Base-by-base conservation (phyloP, 1,140 invertebrate species). In the Stratiolaelaps scimitus region DNA sequence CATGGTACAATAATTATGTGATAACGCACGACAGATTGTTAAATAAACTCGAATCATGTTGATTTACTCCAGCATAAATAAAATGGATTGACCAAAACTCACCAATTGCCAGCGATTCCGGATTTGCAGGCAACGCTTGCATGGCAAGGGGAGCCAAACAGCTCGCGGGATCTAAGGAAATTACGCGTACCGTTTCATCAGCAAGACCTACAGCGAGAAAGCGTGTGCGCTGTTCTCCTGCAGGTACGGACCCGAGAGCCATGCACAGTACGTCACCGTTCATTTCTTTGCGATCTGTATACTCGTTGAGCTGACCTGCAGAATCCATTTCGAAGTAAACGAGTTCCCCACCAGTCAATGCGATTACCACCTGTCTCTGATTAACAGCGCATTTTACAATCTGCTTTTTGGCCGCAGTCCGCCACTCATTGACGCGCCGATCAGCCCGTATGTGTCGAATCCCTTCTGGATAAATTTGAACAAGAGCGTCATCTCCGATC, bases 271-370 rank as follows among this genome's bases (percentile, higher is more conserved):
- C 92, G 75, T 98, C 93, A 1, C 88, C 85, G 6, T 89, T 87
- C 85, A 99, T 89, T 73, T 96, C 92, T 71, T 95, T 93, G 19
- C 70, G 60, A 73, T 98, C 92, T 6, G 90, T 95, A 72, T 96
- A 98, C 74, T 99, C 96, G 76, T 98, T 97, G 30, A 99, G 77
- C 77, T 97, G 92, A 0, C 94, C 94, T 70, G 89, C 91, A 69
- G 88, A 86, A 77, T 98, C 94, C 92, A 99, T 94, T 82, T 98
- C 95, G 77, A 99, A 99, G 78, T 98, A 99, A 19, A 98, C 92
- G 23, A 99, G 78, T 80, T 98, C 95, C 56, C 94, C 92, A 0
- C 94, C 95, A 43, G 90, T 90, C 5, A 99, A 77, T 0, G 95
- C 94, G 69, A 99, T 98, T 0, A 98, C 94, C 26, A 97, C 92